These are phyloP conservation scores for Hesperia comma DNA, from an alignment of 2,888 invertebrate genomes.

Conservation along the genomic window DNA sequence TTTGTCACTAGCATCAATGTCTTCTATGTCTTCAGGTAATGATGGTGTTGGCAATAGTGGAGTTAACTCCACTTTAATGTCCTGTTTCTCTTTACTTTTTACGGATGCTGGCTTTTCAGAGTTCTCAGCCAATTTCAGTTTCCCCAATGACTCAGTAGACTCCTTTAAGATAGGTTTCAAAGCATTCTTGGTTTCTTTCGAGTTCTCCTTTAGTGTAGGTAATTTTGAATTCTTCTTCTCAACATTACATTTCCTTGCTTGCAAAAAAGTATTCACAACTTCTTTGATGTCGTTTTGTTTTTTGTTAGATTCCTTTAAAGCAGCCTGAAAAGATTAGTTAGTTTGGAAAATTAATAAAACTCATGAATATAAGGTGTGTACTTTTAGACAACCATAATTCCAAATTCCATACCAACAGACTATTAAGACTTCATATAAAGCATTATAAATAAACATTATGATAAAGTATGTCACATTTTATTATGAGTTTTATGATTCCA, in stretches of 20 bases:
- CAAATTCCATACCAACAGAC: too few species aligned
- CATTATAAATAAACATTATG: too few species aligned
- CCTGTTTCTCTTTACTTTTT: conserved; percentile 38
- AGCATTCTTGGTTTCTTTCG: conserved; percentile 52
- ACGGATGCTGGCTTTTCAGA: conserved; percentile 18
- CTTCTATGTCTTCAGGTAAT: conserved; percentile 81
- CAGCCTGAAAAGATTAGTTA: conserved; percentile 53
- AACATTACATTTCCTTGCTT: conserved; percentile 56
- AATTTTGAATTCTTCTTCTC: conserved; percentile 61
- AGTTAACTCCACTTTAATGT: conserved; percentile 25
- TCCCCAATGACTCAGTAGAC: conserved; percentile 66
- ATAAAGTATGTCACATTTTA: too few species aligned
- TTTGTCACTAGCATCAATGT: conserved; percentile 90
- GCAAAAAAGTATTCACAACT: conserved; percentile 51
- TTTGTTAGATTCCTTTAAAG: conserved; percentile 60
- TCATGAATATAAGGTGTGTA: too few species aligned
- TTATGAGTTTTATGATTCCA: too few species aligned
- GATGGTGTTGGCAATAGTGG: conserved; percentile 43
- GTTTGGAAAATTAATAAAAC: too few species aligned
- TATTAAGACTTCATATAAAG: too few species aligned
- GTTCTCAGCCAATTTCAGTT: conserved; percentile 59
- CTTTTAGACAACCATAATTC: too few species aligned
- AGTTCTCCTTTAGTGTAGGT: conserved; percentile 56
- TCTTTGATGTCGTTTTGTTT: conserved; percentile 63
- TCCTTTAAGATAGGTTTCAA: conserved; percentile 65